phyloP scores from a whole-genome alignment of 2,888 invertebrate species.

The Leptinotarsa juncta region DNA sequence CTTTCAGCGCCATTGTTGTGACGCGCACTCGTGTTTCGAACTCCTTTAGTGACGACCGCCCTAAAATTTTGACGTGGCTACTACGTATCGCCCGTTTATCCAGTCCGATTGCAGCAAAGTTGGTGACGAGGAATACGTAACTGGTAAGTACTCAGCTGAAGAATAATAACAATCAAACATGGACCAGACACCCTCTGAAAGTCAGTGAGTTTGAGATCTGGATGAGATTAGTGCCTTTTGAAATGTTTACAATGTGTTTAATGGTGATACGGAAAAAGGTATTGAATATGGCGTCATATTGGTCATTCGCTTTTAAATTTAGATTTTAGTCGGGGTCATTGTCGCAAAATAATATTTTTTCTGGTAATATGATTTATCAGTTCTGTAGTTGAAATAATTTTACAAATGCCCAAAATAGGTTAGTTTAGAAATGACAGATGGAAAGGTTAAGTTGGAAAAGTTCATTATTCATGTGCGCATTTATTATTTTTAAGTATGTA shows the following conservation, averaged over 20 bases:
- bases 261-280: constrained; percentile 63
- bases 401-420: constrained; percentile 1
- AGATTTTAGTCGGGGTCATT: constrained; percentile 47
- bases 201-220: constrained; percentile 51
- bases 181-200: constrained; percentile 64
- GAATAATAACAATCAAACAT: constrained; percentile 71
- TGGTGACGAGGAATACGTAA: constrained; percentile 96
- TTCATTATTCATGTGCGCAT: constrained; percentile 40
- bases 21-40: constrained; percentile 81
- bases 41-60: constrained; percentile 86
- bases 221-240: constrained; percentile 65
- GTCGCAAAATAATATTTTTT: constrained; percentile 27
- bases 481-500: constrained; percentile 43
- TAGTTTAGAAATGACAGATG: constrained; percentile 26
- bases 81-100: constrained; percentile 93
- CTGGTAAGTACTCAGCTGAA: constrained; percentile 83
- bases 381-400: too few species aligned
- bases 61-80: constrained; percentile 91
- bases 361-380: background rate
- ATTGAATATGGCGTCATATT: constrained; percentile 68
- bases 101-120: constrained; percentile 94
- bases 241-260: constrained; percentile 60
- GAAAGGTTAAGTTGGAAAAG: background rate
- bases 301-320: constrained; percentile 63
- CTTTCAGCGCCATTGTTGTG: constrained; percentile 78